Percentiles rank a stretch among this genome's conserved stretches.
These are phyloP conservation scores for Lutraria lutraria DNA, from an alignment of 2,888 invertebrate species.

Conservation along the genomic window DNA sequence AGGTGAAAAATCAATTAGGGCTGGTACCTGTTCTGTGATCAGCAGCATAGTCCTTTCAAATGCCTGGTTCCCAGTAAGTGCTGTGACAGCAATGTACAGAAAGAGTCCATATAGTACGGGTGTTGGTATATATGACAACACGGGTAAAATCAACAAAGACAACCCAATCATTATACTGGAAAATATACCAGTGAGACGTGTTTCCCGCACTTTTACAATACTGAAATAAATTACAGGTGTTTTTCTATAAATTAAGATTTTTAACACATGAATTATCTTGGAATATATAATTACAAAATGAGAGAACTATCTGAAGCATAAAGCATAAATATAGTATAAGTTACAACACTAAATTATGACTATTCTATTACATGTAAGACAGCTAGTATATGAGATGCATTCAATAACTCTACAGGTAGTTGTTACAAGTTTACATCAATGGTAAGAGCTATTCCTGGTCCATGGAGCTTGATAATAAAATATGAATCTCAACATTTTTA, in stretches of 20 bases:
- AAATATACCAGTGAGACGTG: conserved; percentile 88
- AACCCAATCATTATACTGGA: conserved; percentile 89
- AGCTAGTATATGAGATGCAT: too few species aligned
- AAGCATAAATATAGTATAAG: background rate
- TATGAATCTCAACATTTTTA: too few species aligned
- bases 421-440: too few species aligned
- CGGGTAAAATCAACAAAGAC: conserved; percentile 88
- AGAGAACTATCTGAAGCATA: background rate
- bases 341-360: too few species aligned
- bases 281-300: background rate
- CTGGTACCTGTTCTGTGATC: conserved; percentile 88
- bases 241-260: background rate
- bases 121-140: conserved; percentile 88
- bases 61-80: conserved; percentile 89
- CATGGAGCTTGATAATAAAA: too few species aligned
- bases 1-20: background rate
- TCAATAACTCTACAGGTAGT: too few species aligned
- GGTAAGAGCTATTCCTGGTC: too few species aligned
- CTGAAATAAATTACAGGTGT: conserved; percentile 79
- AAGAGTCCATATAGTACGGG: conserved; percentile 89
- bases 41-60: conserved; percentile 89
- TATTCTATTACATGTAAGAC: too few species aligned
- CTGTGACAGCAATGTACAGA: conserved; percentile 89
- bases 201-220: conserved; percentile 88
- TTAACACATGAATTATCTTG: background rate